These are phyloP conservation scores for Panurus biarmicus DNA, from an alignment of 2,113 vertebrate species.

Conservation along the genomic window DNA sequence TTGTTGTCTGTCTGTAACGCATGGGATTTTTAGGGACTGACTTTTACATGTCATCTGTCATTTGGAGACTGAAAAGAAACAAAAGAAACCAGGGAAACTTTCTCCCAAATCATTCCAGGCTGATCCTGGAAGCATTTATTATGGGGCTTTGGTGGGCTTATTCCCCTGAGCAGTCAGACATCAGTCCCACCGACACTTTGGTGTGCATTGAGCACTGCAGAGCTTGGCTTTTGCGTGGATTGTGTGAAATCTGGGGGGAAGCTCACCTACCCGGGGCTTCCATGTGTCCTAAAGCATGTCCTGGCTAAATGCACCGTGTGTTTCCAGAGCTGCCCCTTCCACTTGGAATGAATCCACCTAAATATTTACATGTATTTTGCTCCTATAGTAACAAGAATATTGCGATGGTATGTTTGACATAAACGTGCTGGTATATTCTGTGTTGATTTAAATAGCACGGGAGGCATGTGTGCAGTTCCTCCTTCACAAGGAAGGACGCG, in stretches of 20 bases:
- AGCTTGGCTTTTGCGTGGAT: background rate
- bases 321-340: constrained; percentile 2
- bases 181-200: background rate
- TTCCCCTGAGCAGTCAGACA: background rate
- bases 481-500: background rate
- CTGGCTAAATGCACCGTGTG: background rate
- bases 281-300: background rate
- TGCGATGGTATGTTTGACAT: background rate
- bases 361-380: constrained; percentile 42
- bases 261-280: background rate
- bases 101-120: background rate
- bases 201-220: background rate
- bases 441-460: background rate
- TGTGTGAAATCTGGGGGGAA: background rate
- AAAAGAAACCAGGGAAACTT: constrained; percentile 28
- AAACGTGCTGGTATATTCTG: background rate
- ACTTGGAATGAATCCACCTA: background rate
- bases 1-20: background rate
- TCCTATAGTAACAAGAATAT: constrained; percentile 39
- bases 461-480: background rate
- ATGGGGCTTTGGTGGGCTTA: background rate
- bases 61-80: background rate
- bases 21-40: background rate
- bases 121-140: constrained; percentile 9
- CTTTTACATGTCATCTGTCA: background rate